Conservation (phyloP, 2,888 invertebrate genomes). For the Andrena bucephala region DNA sequence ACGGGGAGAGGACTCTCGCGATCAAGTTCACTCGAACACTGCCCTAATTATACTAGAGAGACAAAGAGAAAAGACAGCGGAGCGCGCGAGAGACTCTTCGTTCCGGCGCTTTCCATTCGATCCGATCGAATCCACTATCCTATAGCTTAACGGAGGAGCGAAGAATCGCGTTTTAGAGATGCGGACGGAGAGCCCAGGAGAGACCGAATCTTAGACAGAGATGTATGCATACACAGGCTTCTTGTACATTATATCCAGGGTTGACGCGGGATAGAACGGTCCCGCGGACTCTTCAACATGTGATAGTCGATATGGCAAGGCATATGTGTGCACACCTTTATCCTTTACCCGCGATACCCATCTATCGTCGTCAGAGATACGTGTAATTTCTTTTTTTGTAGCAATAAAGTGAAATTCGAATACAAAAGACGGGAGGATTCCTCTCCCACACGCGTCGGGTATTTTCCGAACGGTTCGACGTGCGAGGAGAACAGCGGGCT, state of each 20-base stretch:
- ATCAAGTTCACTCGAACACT: slow-evolving; percentile 33
- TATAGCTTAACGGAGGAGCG: not conserved
- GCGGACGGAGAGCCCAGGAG: not conserved
- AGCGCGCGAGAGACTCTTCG: not conserved
- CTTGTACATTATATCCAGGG: slow-evolving; percentile 59
- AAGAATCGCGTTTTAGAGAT: not conserved
- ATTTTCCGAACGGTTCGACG: not conserved
- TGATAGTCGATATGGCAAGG: slow-evolving; percentile 79
- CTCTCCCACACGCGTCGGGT: not conserved
- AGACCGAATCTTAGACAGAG: not conserved
- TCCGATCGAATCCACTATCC: not conserved
- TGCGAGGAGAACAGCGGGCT: not conserved
- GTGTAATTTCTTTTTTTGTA: slow-evolving; percentile 78
- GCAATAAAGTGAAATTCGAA: slow-evolving; percentile 78
- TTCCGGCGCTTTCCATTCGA: not conserved
- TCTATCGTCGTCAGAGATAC: slow-evolving; percentile 66
- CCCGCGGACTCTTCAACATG: slow-evolving; percentile 74
- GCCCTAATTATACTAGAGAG: slow-evolving; percentile 32
- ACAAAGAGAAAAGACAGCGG: not conserved
- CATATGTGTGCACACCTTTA: slow-evolving; percentile 77
- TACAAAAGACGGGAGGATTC: slow-evolving; percentile 9
- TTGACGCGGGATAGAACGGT: slow-evolving; percentile 40
- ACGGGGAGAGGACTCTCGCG: not conserved
- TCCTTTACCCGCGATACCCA: slow-evolving; percentile 76
- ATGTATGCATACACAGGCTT: slow-evolving; percentile 26